Evolutionary conservation across 2,797 vertebrate species (phyloP), one percentile per base, ranked within the genome.

Genomic region (Notamacropus eugenii): DNA sequence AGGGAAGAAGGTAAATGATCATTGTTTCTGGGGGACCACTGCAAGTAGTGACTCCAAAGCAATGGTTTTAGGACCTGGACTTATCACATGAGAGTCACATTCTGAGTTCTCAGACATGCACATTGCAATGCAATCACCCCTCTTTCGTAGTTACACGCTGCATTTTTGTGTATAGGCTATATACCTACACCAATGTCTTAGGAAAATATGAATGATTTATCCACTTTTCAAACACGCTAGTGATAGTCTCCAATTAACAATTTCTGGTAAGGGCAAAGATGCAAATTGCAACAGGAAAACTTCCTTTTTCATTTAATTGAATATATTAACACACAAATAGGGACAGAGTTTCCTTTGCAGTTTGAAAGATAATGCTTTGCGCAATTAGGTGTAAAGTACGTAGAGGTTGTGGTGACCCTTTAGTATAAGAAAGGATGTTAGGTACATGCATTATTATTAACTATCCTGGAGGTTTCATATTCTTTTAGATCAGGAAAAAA

Each of bases 1-100:
- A 99, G 99, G 97, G 99, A 99, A 0, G 99, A 99, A 99, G 99
- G 99, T 99, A 99, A 98, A 93, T 55, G 74, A 12, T 46, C 1
- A 46, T 87, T 50, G 52, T 87, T 46, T 46, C 74, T 50, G 40
- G 40, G 74, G 74, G n/a, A 82, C 22, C 2, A 1, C 40, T 82
- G 40, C 6, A 40, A 82, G 67, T 24, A 46, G 16, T 40, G n/a
- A 40, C n/a, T 40, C 67, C 19, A 24, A 46, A 46, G 74, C 40
- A 27, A 9, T 46, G 8, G 40, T 24, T 82, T 46, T 8, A 19
- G 5, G 31, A 67, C 62, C 9, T 13, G 19, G 5, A 16, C n/a
- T 22, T n/a, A n/a, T 19, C 40, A 24, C 9, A 87, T 50, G 22
- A 50, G 67, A 74, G 74, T 87, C 40, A 27, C 22, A 24, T 12